Evolutionary conservation across 2,888 invertebrate species (phyloP), one percentile per base, ranked within the genome.

Genomic region (Omphaloscelis lunosa): DNA sequence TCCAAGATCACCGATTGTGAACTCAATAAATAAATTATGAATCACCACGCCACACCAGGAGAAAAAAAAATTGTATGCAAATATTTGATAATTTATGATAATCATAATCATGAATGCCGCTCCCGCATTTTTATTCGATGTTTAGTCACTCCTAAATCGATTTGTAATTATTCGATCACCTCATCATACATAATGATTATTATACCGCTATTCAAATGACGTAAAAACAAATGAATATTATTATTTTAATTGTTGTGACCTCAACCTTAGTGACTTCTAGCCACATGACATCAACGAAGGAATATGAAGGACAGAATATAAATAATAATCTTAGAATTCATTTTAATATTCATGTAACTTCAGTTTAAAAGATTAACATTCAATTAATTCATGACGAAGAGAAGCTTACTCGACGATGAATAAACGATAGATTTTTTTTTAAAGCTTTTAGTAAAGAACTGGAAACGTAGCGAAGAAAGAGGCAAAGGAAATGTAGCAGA

Each of bases 181-280:
- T 79, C 51, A 72, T 69, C 53, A 68, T 51, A 72, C 9, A 69
- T 65, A 58, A 62, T 39, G 59, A 71, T 72, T 70, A 72, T 53
- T 66, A 77, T 9, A 65, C 12, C 11, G 59, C n/a, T 67, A 15
- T 58, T 62, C n/a, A 48, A 17, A 45, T 51, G 48, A 34, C n/a
- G 59, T 39, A 73, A 62, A 77, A 77, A 83, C 71, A 66, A 72
- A 74, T 72, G 58, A 77, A 68, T 67, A 75, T 67, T 65, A 65
- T 72, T 41, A 63, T 79, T 83, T 75, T 79, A 83, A 83, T 79
- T 79, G 69, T 67, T 62, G 59, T 69, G 17, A 63, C 83, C 83
- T 75, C 48, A 75, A 83, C 83, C 82, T 79, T 72, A 41, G 17
- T 72, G 69, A 62, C 53, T 74, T 41, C 29, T 65, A 62, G 27